Base-by-base conservation (phyloP, 2,888 invertebrate species). In the Drosophila nigritarsus region DNA sequence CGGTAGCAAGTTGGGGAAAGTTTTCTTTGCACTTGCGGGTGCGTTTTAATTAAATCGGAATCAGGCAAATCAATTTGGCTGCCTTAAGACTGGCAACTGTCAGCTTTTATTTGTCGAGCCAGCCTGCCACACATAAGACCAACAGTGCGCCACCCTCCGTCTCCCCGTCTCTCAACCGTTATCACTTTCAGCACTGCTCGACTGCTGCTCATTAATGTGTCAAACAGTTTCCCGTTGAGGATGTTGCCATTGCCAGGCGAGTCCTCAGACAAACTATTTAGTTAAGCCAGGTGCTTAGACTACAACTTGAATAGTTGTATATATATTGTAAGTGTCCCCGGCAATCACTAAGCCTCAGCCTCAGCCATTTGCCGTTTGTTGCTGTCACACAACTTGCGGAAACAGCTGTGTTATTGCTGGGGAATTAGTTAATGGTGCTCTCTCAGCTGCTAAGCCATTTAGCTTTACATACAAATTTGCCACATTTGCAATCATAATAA, bases 1-100 rank as follows among this genome's bases (percentile, higher is more conserved):
- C 18, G 59, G 59, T 64, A 53, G 13, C 58, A 50, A 45, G 45
- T 36, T 45, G 54, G 42, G 45, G 27, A 34, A 64, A 69, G 72
- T 74, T 66, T 69, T 63, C 74, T 61, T 72, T 70, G 86, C 86
- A 77, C 66, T 81, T 72, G 75, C 59, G 54, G 75, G 54, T 55
- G 65, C 56, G 45, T 87, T 73, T 83, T 89, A 83, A 83, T 83
- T 83, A 83, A 87, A 80, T 87, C 78, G 73, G 78, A 66, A 81
- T 70, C 70, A 30, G 72, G 50, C 48, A 74, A 83, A 88, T 86
- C 87, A 71, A 72, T 74, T 78, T 77, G 62, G 48, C 40, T 38
- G 64, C 36, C 38, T 61, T 20, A 63, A 65, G 38, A 40, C 65
- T 29, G 29, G 38, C 68, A 63, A 51, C 61, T 59, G 78, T 63